These are phyloP conservation scores for Corythoichthys intestinalis DNA, from an alignment of 2,113 vertebrate species.

Conservation along the genomic window DNA sequence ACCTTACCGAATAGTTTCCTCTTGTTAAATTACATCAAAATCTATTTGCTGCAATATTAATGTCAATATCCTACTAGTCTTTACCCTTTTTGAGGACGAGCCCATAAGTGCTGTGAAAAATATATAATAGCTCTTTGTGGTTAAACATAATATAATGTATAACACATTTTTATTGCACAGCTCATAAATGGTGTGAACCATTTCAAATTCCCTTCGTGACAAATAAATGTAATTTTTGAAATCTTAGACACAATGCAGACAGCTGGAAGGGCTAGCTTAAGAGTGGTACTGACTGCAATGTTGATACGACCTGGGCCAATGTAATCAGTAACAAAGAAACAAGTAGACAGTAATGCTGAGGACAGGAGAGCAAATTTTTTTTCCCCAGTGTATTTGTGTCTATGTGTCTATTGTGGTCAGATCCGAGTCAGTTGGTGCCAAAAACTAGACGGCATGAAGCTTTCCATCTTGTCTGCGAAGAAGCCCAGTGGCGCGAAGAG, in stretches of 20 bases:
- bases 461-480: conserved; percentile 77
- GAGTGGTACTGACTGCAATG: conserved; percentile 41
- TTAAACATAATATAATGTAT: not conserved
- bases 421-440: conserved; percentile 76
- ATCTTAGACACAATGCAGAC: conserved; percentile 34
- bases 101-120: not conserved
- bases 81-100: not conserved
- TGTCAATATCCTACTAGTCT: not conserved
- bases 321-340: conserved; percentile 60
- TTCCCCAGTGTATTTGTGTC: conserved; percentile 16
- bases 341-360: conserved; percentile 64
- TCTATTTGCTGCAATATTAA: not conserved
- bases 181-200: not conserved
- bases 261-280: conserved; percentile 42
- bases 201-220: not conserved
- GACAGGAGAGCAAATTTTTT: conserved; percentile 63
- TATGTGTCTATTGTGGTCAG: conserved; percentile 57
- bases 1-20: not conserved
- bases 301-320: conserved; percentile 62
- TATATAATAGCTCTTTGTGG: not conserved
- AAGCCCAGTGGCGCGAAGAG: conserved; percentile 79
- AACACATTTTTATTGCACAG: not conserved
- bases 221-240: conserved; percentile 25
- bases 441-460: conserved; percentile 77
- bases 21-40: not conserved